These are phyloP conservation scores for Anoura caudifer DNA, from an alignment of 2,113 vertebrate species.

Conservation along the genomic window DNA sequence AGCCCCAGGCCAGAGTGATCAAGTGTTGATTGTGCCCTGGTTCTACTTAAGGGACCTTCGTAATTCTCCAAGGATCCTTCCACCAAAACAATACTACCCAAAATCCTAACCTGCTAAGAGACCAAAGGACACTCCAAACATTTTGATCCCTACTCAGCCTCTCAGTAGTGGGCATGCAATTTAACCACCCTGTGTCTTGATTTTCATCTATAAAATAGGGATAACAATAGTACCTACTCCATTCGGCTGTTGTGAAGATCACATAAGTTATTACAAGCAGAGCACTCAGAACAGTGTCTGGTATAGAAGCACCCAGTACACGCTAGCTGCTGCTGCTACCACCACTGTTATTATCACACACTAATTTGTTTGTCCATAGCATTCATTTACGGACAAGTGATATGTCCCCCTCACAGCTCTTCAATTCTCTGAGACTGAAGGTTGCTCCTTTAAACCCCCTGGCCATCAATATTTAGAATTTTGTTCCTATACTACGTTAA, in stretches of 20 bases:
- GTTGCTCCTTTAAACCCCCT: background rate
- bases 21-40: background rate
- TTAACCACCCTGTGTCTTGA: background rate
- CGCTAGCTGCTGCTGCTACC: background rate
- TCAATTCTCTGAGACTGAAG: background rate
- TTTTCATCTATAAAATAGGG: background rate
- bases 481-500: background rate
- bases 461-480: background rate
- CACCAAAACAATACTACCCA: background rate
- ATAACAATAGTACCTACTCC: background rate
- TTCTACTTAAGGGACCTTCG: background rate
- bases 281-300: background rate
- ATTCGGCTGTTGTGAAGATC: background rate
- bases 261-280: too few relatives aligned
- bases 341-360: background rate
- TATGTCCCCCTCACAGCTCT: background rate
- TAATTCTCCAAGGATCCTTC: background rate
- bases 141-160: background rate
- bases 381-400: background rate
- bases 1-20: background rate
- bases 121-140: background rate
- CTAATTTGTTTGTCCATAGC: background rate
- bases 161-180: background rate
- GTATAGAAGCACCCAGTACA: background rate
- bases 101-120: background rate